These are phyloP conservation scores for Leptatherina wallacei DNA, from an alignment of 2,797 vertebrate genomes.

Conservation along the genomic window DNA sequence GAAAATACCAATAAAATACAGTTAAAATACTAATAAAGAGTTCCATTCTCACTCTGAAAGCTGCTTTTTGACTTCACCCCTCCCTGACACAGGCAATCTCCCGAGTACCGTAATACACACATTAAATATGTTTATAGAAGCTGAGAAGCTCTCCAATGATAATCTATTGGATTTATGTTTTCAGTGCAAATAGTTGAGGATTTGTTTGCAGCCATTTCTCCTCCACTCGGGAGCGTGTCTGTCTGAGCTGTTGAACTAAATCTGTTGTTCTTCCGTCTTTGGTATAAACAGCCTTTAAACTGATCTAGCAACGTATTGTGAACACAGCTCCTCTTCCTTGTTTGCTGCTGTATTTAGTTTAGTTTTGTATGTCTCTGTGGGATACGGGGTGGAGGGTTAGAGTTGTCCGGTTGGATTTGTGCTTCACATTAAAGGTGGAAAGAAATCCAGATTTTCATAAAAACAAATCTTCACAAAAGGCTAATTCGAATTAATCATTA, in stretches of 20 bases:
- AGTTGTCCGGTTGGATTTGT: too few relatives aligned
- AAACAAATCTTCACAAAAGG: not conserved
- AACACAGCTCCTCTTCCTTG: not conserved
- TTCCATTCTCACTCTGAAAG: too few relatives aligned
- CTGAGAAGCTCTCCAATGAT: too few relatives aligned
- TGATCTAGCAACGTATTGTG: not conserved
- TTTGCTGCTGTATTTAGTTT: not conserved
- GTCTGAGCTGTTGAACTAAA: not conserved
- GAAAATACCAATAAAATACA: too few relatives aligned
- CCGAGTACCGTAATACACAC: too few relatives aligned
- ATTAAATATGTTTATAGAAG: not conserved
- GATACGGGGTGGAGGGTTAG: too few relatives aligned
- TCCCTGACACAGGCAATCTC: too few relatives aligned
- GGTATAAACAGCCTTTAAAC: too few relatives aligned
- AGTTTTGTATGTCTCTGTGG: not conserved
- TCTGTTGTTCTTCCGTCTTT: not conserved
- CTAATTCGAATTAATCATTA: not conserved
- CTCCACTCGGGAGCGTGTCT: not conserved
- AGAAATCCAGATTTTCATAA: not conserved
- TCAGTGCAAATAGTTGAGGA: not conserved
- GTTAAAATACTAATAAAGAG: too few relatives aligned
- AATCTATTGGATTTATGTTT: not conserved
- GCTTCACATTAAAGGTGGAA: not conserved
- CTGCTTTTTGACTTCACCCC: too few relatives aligned
- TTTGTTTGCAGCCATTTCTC: not conserved